Evolutionary conservation across 2,113 vertebrate species (phyloP), one percentile per base, ranked within the genome.

Genomic region (Dinomys branickii): DNA sequence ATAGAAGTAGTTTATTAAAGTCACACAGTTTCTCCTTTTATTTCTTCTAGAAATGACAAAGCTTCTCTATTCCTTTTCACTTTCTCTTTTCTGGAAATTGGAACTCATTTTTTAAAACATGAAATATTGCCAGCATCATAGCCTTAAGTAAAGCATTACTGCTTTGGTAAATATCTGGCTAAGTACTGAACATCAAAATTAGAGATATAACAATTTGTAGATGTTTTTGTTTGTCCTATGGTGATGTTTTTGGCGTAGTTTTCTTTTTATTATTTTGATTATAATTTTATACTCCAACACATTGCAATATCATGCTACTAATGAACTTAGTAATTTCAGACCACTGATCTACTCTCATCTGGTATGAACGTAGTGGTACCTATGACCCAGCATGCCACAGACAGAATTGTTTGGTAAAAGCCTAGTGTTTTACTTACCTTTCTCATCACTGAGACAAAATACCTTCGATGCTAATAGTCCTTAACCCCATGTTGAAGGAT

Each of bases 141-240:
- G 71, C 24, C 52, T 92, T 56, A 30, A 89, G 0, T 90, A 16
- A 87, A 90, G n/a, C 44, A 26, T 75, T 92, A 58, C 41, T 91
- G 4, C 50, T 47, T 97, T 41, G 88, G 54, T 50, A 95, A 82
- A 95, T 87, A 86, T 90, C 73, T 86, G 65, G 10, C 28, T 91
- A 35, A 83, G 35, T 67, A 84, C 12, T 85, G 8, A 91, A 59
- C 41, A 89, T 88, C 7, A 80, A 78, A 95, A 87, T 44, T 73
- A 61, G 47, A 92, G 86, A 44, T 47, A 16, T 56, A 69, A 28
- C 14, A 56, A 75, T 91, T 75, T 81, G 59, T 44, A 91, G 80
- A 80, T 84, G 4, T 30, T 86, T 63, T 59, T 82, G 93, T 95
- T 82, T 50, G 33, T 14, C 28, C 54, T 44, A 69, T 3, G 59